phyloP scores from a whole-genome alignment of 2,888 invertebrate genomes.

The Epirrita christyi region DNA sequence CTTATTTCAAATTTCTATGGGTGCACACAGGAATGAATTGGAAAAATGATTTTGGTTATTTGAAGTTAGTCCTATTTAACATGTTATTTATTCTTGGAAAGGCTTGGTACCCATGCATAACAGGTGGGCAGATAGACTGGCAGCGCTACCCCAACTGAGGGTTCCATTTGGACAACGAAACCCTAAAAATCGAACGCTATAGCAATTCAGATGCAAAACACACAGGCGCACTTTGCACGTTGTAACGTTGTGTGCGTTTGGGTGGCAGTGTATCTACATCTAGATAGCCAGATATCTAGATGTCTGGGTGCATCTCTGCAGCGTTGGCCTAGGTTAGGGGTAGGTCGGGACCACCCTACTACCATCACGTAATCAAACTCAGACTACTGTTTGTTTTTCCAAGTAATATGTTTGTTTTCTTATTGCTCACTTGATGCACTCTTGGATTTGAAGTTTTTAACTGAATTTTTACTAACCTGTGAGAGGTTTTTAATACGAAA shows the following conservation, averaged over 20 bases:
- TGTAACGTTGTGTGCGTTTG: constrained; percentile 36
- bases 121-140: constrained; percentile 1
- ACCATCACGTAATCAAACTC: constrained; percentile 68
- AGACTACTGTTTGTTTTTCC: constrained; percentile 54
- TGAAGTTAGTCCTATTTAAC: too few relatives aligned
- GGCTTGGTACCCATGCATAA: too few relatives aligned
- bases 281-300: constrained; percentile 61
- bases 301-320: constrained; percentile 76
- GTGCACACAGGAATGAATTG: too few relatives aligned
- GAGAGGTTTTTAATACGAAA: too few relatives aligned
- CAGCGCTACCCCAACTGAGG: constrained; percentile 4
- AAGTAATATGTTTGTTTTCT: constrained; percentile 54
- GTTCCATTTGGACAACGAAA: constrained; percentile 8
- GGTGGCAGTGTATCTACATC: constrained; percentile 55
- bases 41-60: too few relatives aligned
- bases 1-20: too few relatives aligned
- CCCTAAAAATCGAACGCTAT: constrained; percentile 27
- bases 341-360: constrained; percentile 52
- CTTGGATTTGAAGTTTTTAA: constrained; percentile 1
- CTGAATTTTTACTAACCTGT: too few relatives aligned
- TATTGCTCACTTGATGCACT: constrained; percentile 34
- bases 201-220: constrained; percentile 41
- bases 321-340: constrained; percentile 77
- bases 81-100: too few relatives aligned
- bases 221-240: constrained; percentile 23